Base-by-base conservation (phyloP, 2,113 vertebrate genomes). In the Calyptomena viridis region DNA sequence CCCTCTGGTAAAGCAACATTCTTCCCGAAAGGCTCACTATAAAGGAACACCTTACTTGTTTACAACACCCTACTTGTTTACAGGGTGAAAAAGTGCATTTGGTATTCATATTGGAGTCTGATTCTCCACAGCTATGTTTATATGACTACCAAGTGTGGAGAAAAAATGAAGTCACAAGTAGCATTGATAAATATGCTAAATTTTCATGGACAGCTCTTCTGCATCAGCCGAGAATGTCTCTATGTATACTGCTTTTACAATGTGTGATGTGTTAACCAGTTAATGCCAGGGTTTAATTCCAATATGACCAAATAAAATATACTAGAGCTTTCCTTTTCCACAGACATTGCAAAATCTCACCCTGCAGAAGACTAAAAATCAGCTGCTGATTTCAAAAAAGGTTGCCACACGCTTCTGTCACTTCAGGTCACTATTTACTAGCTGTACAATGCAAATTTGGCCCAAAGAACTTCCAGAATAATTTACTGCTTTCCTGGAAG, bases 401-500 rank as follows among this genome's bases (percentile, higher is more conserved):
- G 40, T 21, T 84, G 27, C 33, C 52, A 50, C 27, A 22, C n/a
- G 10, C 23, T 64, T 82, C 30, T 80, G 72, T 66, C 68, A 46
- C 42, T 64, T 87, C 58, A 53, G 24, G n/a, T 79, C 52, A 81
- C 40, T 83, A 66, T 81, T 56, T 92, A 72, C 52, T 83, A 79
- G 35, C 28, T 62, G 27, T 37, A 47, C 14, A 87, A 19, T 25
- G 33, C 39, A 78, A 80, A 80, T 30, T 66, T 50, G 64, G 18
- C 44, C 39, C 50, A 83, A 83, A 80, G 28, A 93, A 56, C 19
- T 83, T 93, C 39, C 55, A 72, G 46, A 89, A 89, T 31, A 62
- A 81, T 78, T 86, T 81, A 55, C 20, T 91, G 55, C 47, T 40
- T 94, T 94, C 42, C 31, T 77, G 59, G 50, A 87, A 93, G 39